A percentile compares a stretch with the other conserved stretches of the same genome.
Evolutionary conservation across 35 echinoderm and acorn worm genomes (phyloP).

Genomic region (Acanthaster planci): DNA sequence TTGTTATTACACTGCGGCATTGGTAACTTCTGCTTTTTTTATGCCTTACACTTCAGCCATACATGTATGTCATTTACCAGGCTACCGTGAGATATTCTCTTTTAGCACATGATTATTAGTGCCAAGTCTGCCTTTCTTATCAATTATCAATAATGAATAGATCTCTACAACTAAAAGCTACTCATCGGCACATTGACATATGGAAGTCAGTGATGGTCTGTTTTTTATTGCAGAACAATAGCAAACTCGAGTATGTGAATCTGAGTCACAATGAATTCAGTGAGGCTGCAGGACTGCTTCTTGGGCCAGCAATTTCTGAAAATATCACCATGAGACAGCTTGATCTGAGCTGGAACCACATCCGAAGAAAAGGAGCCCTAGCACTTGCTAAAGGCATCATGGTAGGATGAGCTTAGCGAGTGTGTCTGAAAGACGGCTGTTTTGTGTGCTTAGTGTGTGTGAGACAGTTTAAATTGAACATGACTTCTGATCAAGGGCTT

Average conservation of each 20-base stretch:
- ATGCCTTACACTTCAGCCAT: too few relatives aligned
- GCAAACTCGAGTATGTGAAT: conserved; percentile 87
- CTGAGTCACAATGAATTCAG: conserved; percentile 93
- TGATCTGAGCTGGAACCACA: conserved; percentile 98
- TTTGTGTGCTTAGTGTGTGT: background rate
- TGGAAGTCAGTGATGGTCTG: background rate
- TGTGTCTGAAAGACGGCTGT: background rate
- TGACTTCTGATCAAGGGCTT: too few relatives aligned
- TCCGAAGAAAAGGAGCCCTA: conserved; percentile 87
- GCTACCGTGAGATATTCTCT: too few relatives aligned
- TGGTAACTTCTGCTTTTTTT: too few relatives aligned
- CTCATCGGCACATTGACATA: too few relatives aligned
- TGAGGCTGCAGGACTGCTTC: conserved; percentile 74
- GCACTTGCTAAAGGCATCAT: conserved; percentile 82
- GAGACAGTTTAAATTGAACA: too few relatives aligned
- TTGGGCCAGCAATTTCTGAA: conserved; percentile 91
- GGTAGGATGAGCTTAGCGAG: conserved; percentile 42
- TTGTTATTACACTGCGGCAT: too few relatives aligned
- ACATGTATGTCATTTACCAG: too few relatives aligned
- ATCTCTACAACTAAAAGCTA: too few relatives aligned
- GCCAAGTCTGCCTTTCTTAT: too few relatives aligned
- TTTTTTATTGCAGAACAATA: conserved; percentile 79
- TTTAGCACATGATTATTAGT: too few relatives aligned
- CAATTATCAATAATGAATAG: too few relatives aligned
- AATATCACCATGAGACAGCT: conserved; percentile 88